A percentile compares a stretch with the other conserved stretches of the same genome.
Evolutionary conservation across 2,797 vertebrate genomes (phyloP).

Genomic region (Hirundo rustica): DNA sequence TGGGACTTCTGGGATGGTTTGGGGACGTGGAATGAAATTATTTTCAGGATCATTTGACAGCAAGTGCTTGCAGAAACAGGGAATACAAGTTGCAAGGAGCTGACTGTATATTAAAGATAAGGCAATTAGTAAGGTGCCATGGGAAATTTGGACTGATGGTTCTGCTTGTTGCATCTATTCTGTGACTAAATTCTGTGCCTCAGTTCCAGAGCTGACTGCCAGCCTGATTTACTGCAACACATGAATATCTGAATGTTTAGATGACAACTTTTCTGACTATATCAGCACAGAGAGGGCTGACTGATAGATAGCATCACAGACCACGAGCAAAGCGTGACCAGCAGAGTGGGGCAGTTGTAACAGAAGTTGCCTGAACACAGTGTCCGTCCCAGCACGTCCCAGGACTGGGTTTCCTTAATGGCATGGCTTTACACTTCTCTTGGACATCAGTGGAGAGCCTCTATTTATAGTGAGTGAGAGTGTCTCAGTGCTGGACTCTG

Average conservation of each 20-base stretch:
- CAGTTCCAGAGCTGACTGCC: not conserved
- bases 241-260: slow-evolving; percentile 7
- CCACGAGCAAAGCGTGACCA: not conserved
- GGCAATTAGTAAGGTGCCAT: not conserved
- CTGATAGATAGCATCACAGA: not conserved
- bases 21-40: not conserved
- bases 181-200: not conserved
- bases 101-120: not conserved
- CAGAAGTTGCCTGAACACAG: not conserved
- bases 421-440: slow-evolving; percentile 5
- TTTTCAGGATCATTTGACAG: not conserved
- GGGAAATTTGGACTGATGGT: not conserved
- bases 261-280: slow-evolving; percentile 21
- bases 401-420: slow-evolving; percentile 8
- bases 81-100: not conserved
- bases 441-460: not conserved
- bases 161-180: slow-evolving; percentile 5
- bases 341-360: not conserved
- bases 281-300: slow-evolving; percentile 18
- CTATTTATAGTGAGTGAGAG: slow-evolving; percentile 47
- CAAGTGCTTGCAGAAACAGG: not conserved
- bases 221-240: slow-evolving; percentile 23
- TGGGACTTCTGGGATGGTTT: not conserved
- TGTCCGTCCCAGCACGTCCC: not conserved
- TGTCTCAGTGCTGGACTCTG: not conserved